Evolutionary conservation across 2,113 vertebrate species (phyloP).

Genomic region (Hippolais icterina): DNA sequence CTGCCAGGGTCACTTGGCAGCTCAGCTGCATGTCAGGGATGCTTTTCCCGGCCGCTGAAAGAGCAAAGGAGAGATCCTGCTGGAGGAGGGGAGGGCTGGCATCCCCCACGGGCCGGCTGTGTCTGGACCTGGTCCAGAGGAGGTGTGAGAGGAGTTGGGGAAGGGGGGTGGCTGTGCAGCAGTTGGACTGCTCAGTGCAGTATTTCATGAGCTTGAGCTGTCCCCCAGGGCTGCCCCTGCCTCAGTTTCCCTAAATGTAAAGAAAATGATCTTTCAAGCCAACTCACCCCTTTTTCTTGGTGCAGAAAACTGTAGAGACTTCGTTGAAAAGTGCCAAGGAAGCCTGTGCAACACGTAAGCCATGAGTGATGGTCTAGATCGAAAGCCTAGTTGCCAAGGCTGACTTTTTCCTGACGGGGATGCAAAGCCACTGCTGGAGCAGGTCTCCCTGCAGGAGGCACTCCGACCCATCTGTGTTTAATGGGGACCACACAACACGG

Average conservation of each 20-base stretch:
- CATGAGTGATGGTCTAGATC: fast-evolving
- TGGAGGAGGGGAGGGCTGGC: neutral
- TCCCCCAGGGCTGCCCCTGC: neutral
- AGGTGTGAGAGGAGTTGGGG: neutral
- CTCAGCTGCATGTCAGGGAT: slow-evolving; percentile 18
- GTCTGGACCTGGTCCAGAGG: neutral
- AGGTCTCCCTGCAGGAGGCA: slow-evolving; percentile 11
- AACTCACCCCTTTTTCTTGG: neutral
- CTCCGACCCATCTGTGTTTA: neutral
- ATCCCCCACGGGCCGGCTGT: neutral
- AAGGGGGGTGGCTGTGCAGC: fast-evolving
- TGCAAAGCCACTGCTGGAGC: neutral
- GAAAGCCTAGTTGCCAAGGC: neutral
- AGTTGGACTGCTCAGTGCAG: fast-evolving
- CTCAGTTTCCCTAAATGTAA: neutral
- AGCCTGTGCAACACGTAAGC: neutral
- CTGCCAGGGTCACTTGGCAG: slow-evolving; percentile 54
- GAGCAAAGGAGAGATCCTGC: neutral
- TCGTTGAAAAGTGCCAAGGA: neutral
- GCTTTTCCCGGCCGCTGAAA: slow-evolving; percentile 23
- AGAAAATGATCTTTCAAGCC: neutral
- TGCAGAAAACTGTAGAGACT: fast-evolving
- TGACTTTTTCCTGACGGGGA: neutral
- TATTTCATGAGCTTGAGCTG: neutral
- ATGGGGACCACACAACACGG: slow-evolving; percentile 30